Base-by-base conservation (phyloP, 2,888 invertebrate species). In the Dichetophora obliterata region DNA sequence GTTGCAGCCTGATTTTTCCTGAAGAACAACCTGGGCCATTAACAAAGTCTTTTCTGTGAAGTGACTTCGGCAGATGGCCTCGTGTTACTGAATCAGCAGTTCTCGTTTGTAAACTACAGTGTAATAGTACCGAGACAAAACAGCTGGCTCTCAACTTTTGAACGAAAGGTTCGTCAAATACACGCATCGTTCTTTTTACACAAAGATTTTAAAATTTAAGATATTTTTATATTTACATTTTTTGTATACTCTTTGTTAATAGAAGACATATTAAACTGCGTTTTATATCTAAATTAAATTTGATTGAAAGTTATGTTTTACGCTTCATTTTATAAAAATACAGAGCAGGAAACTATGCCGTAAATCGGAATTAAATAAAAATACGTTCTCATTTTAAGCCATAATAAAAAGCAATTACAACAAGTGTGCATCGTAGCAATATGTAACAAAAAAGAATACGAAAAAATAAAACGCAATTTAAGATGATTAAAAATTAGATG, bases 301-400 rank as follows among this genome's bases (percentile, higher is more conserved):
- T 83, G 81, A 82, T 84, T 82, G 81, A 82, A 82, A 84, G 74
- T 82, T 81, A 84, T 82, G 80, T 77, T 79, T 78, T 73, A 75
- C 79, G 77, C 68, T 79, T 74, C 65, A 79, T 77, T 77, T 78
- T 78, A 71, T 82, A 79, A 80, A 75, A 31, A 69, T 70, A 73
- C 77, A 74, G 27, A 77, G 78, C 69, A 78, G 76, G 22, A 73
- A 6, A 37, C 16, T 31, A 61, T 11, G 16, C 22, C 74, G 54
- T 74, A 74, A 74, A 74, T 74, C 37, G 74, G 74, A 50, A 74
- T 74, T 74, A 74, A 37, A 37, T 74, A 74, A 74, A 84, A 82
- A 83, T 82, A 84, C 77, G 80, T 57, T 70, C 57, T 70, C 73
- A 61, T 74, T 66, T 61, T 54, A 22, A 24, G 52, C 66, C 63